Conservation (phyloP, 2,113 vertebrate genomes). For the Pelecanus crispus region DNA sequence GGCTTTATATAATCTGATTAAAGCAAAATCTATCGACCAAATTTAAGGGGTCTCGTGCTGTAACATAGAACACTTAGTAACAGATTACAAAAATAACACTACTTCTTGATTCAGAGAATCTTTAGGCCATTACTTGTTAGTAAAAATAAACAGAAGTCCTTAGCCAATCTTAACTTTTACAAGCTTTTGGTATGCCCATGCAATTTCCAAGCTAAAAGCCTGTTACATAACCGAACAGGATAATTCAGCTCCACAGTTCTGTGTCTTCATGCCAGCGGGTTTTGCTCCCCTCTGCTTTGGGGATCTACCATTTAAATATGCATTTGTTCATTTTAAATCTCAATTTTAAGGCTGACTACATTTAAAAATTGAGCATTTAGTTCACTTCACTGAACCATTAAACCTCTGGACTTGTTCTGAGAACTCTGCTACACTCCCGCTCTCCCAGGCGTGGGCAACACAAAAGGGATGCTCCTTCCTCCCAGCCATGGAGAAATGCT, state of each 20-base stretch:
- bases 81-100: neutral
- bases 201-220: neutral
- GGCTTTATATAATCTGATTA: neutral
- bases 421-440: neutral
- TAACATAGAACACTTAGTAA: neutral
- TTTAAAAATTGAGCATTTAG: neutral
- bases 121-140: neutral
- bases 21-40: neutral
- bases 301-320: neutral
- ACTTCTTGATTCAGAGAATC: neutral
- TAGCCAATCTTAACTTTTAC: neutral
- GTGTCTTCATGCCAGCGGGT: neutral
- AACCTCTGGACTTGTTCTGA: neutral
- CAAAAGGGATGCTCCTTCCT: neutral
- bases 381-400: neutral
- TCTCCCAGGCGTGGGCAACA: neutral
- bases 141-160: neutral
- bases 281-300: neutral
- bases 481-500: rapidly evolving
- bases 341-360: neutral
- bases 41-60: neutral
- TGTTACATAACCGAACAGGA: neutral
- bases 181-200: neutral
- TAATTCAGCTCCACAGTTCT: neutral
- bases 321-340: neutral